phyloP scores from a whole-genome alignment of 2,888 invertebrate species.

The Timandra comae region DNA sequence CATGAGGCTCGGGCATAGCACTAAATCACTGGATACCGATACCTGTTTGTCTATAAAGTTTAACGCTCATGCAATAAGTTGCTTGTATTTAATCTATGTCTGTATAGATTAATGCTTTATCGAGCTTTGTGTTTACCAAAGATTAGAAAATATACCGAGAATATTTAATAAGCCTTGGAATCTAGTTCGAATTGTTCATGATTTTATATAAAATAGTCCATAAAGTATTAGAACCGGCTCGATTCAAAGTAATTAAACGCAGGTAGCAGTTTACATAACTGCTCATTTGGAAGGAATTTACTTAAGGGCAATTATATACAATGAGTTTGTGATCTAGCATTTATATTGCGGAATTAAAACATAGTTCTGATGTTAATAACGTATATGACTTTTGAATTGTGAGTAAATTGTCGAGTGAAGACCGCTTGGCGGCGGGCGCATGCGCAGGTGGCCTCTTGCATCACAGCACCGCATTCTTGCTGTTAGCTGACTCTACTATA shows the following conservation, averaged over 20 bases:
- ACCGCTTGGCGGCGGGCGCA: slow-evolving; percentile 62
- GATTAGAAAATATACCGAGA: too few relatives aligned
- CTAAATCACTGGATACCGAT: slow-evolving; percentile 20
- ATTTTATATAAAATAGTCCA: too few relatives aligned
- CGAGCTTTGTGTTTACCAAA: too few relatives aligned
- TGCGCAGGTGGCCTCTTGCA: slow-evolving; percentile 54
- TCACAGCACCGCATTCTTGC: slow-evolving; percentile 47
- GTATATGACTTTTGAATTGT: slow-evolving; percentile 27
- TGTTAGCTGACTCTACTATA: slow-evolving; percentile 15
- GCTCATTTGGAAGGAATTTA: neutral
- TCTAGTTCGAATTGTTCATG: too few relatives aligned
- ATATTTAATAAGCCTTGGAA: too few relatives aligned
- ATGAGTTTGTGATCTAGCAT: slow-evolving; percentile 1
- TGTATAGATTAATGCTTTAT: too few relatives aligned
- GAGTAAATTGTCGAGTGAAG: slow-evolving; percentile 53
- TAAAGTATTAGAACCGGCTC: too few relatives aligned
- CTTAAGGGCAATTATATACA: neutral
- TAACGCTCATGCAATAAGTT: slow-evolving; percentile 11
- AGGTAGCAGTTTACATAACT: too few relatives aligned
- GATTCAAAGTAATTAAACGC: slow-evolving; percentile 9
- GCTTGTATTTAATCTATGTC: too few relatives aligned
- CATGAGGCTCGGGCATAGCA: slow-evolving; percentile 8
- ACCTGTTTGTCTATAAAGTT: slow-evolving; percentile 17
- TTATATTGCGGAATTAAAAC: slow-evolving; percentile 12
- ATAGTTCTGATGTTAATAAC: slow-evolving; percentile 18